Conservation (phyloP, 2,113 vertebrate species). For the Smithornis capensis region DNA sequence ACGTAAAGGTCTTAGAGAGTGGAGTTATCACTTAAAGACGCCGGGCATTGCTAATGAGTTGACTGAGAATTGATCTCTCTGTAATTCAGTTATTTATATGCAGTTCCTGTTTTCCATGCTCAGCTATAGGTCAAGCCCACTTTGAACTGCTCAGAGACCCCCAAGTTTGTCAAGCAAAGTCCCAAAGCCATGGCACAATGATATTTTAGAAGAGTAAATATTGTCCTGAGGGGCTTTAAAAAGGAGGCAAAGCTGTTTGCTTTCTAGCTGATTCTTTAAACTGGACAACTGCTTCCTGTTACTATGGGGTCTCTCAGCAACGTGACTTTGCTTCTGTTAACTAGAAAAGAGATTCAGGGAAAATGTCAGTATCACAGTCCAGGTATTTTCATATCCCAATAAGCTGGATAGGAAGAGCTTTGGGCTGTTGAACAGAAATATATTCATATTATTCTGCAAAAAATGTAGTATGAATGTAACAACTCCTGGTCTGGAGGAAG, state of each 20-base stretch:
- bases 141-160: slow-evolving; percentile 85
- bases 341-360: slow-evolving; percentile 39
- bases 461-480: not conserved
- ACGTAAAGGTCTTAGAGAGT: slow-evolving; percentile 81
- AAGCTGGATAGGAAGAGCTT: not conserved
- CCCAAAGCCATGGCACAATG: slow-evolving; percentile 92
- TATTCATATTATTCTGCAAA: not conserved
- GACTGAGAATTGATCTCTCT: slow-evolving; percentile 93
- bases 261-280: slow-evolving; percentile 81
- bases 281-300: slow-evolving; percentile 71
- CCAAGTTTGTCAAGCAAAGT: slow-evolving; percentile 85
- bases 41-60: slow-evolving; percentile 93
- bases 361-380: slow-evolving; percentile 44
- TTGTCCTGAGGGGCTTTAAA: slow-evolving; percentile 90
- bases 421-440: not conserved
- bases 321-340: slow-evolving; percentile 56
- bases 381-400: not conserved
- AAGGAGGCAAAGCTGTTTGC: slow-evolving; percentile 86
- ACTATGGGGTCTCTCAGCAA: slow-evolving; percentile 65
- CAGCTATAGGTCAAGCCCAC: slow-evolving; percentile 85
- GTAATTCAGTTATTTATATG: slow-evolving; percentile 98
- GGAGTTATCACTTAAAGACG: slow-evolving; percentile 88
- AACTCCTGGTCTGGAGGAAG: not conserved
- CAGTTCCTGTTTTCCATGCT: slow-evolving; percentile 77
- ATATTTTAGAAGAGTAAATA: slow-evolving; percentile 97